Base-by-base conservation (phyloP, 2,888 invertebrate species). In the Dinocampus coccinellae region DNA sequence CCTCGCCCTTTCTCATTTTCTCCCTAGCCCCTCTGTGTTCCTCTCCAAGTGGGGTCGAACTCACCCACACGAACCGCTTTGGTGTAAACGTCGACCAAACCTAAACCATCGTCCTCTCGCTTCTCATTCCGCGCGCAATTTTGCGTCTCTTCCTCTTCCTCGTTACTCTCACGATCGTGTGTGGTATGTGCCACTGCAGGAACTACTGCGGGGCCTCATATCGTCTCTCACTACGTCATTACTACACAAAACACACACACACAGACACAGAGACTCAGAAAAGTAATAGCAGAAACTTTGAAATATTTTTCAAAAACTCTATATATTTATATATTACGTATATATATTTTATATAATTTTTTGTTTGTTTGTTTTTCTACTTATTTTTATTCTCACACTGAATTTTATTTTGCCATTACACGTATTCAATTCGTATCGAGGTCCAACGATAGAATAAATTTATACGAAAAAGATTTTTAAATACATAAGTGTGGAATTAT, bases 41-140 rank as follows among this genome's bases (percentile, higher is more conserved):
- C 66, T 61, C 61, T 60, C 66, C 62, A 71, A 71, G 66, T 39
- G 67, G 80, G 79, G 82, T 82, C 79, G 79, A 83, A 83, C 80
- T 72, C 78, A 77, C 80, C 77, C 77, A 78, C 76, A 80, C 78
- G 78, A 78, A 77, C 72, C 69, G 74, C 78, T 76, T 75, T 73
- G 72, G 73, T 77, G 77, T 81, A 78, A 80, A 69, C 79, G 76
- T 74, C 79, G 78, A 76, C 84, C 85, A 77, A 82, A 79, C 81
- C 83, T 81, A 78, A 80, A 77, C 78, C 78, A 55, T 76, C 73
- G 74, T 67, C 77, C 73, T 73, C 75, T 76, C 73, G 68, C 72
- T 72, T 69, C 73, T 74, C 65, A 70, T 70, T 42, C 70, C 74
- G 75, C 73, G 55, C 73, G 16, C 69, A 71, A 72, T 62, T 64